These are phyloP conservation scores for Nephotettix cincticeps DNA, from an alignment of 1,140 invertebrate genomes.

Conservation along the genomic window DNA sequence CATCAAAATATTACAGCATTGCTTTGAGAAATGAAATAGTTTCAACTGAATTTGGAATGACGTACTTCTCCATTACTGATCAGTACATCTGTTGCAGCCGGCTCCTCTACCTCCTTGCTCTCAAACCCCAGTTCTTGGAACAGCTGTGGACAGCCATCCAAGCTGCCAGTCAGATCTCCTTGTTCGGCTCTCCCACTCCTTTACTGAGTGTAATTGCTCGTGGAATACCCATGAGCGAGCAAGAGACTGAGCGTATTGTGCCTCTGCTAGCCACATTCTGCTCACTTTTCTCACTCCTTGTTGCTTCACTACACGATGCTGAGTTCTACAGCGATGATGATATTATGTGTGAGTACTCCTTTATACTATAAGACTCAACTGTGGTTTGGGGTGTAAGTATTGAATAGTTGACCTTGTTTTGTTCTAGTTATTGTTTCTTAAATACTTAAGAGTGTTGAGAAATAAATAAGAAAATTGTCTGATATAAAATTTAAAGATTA, in stretches of 20 bases:
- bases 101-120: conserved; percentile 81
- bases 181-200: conserved; percentile 62
- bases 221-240: conserved; percentile 61
- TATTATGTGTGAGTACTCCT: conserved; percentile 15
- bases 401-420: too few relatives aligned
- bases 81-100: conserved; percentile 51
- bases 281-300: conserved; percentile 76
- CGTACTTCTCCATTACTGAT: too few relatives aligned
- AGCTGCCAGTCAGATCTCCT: conserved; percentile 54
- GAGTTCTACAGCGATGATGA: conserved; percentile 64
- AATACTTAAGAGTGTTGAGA: too few relatives aligned
- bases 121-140: conserved; percentile 79
- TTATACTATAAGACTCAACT: too few relatives aligned
- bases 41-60: too few relatives aligned
- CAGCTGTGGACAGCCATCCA: conserved; percentile 70
- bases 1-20: too few relatives aligned
- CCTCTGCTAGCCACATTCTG: conserved; percentile 83
- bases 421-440: conserved; percentile 18
- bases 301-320: conserved; percentile 84
- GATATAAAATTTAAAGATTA: too few relatives aligned
- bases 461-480: too few relatives aligned
- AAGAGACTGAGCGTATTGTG: conserved; percentile 71
- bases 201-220: conserved; percentile 70
- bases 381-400: too few relatives aligned
- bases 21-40: too few relatives aligned